Evolutionary conservation across 2,888 invertebrate species (phyloP), one percentile per base, ranked within the genome.

Genomic region (Phlogophora meticulosa): DNA sequence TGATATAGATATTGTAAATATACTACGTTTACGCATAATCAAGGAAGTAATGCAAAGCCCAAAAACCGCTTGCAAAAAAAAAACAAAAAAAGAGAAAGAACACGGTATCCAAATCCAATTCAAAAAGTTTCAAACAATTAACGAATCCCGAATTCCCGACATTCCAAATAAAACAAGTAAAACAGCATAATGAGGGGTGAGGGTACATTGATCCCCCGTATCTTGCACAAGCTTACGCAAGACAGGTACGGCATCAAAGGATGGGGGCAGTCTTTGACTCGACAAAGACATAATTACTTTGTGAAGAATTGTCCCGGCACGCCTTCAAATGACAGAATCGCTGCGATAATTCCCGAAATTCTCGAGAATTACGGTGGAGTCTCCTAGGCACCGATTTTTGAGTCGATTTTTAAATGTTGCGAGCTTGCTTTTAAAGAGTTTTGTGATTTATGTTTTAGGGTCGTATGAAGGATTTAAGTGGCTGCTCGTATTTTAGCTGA

Each of bases 271-370:
- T 78, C 76, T 76, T 76, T 76, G 76, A 74, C 68, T 74, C 70
- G 36, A 69, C 76, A 79, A 79, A 79, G 76, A 59, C 75, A 81
- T 80, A 80, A 79, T 80, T 80, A 81, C 81, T 78, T 81, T 72
- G 81, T 52, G 72, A 78, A 79, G 78, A 80, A 78, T 62, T 69
- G 78, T 81, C 71, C 70, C 62, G 52, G 61, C 46, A 56, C 61
- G 74, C 57, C 67, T 55, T 51, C 49, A 49, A 66, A 79, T 74
- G 70, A 64, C 66, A 61, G 78, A 56, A 64, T 43, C 45, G 49
- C 45, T 72, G 77, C 46, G 58, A 68, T 77, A 76, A 72, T 60
- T 72, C 38, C 15, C 24, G 1, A 49, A 55, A 67, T 78, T 46
- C 60, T n/a, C 17, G 22, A 9, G 49, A 43, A 66, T 49, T 73